These are phyloP conservation scores for Pterophyllum scalare DNA, from an alignment of 2,113 vertebrate genomes.

Conservation along the genomic window DNA sequence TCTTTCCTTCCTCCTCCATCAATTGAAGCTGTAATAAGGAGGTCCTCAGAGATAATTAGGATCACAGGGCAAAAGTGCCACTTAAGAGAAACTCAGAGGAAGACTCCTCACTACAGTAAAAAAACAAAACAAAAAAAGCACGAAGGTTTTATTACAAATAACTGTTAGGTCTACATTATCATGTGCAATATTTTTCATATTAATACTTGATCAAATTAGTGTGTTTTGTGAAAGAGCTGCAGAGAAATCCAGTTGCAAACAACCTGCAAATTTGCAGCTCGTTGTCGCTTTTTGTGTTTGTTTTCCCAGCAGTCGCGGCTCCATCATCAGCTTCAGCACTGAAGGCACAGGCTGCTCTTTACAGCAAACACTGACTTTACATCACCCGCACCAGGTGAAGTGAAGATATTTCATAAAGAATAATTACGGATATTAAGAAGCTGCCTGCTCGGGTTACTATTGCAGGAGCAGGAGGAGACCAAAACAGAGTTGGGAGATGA, in stretches of 20 bases:
- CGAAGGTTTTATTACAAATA: not conserved
- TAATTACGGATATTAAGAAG: not conserved
- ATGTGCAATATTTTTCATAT: not conserved
- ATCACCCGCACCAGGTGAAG: not conserved
- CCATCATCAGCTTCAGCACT: not conserved
- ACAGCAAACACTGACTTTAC: not conserved
- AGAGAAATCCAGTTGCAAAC: not conserved
- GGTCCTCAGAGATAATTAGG: constrained; percentile 76
- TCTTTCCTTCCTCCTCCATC: constrained; percentile 77
- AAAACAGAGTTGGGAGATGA: not conserved
- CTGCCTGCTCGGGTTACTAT: not conserved
- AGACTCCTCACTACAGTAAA: not conserved
- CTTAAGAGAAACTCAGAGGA: constrained; percentile 25
- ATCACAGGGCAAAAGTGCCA: constrained; percentile 57
- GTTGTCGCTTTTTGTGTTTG: not conserved
- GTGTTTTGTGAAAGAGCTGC: not conserved
- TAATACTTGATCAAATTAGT: not conserved
- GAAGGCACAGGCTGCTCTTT: not conserved
- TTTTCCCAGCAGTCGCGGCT: not conserved
- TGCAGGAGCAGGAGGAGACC: not conserved
- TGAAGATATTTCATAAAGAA: not conserved
- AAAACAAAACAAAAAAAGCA: not conserved
- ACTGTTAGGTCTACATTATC: not conserved
- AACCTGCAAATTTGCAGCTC: not conserved
- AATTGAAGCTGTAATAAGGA: constrained; percentile 62